Conservation (phyloP, 2,113 vertebrate species). For the Archocentrus centrarchus region DNA sequence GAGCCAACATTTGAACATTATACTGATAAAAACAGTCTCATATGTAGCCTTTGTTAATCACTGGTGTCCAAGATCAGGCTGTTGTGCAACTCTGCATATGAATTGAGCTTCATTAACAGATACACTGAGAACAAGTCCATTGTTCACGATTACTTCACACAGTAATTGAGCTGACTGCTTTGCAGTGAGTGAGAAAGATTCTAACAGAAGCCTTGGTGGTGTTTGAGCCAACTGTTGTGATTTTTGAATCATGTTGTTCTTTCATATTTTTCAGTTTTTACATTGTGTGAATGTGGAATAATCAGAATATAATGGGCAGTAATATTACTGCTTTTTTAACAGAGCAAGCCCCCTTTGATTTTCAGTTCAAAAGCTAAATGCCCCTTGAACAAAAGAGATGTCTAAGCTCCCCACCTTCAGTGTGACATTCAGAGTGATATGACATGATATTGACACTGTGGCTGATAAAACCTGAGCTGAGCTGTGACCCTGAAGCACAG, state of each 20-base stretch:
- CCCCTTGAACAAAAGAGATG: not conserved
- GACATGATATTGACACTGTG: constrained; percentile 3
- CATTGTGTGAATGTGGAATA: not conserved
- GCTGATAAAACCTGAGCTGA: constrained; percentile 19
- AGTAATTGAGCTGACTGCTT: constrained; percentile 2
- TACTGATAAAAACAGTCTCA: not conserved
- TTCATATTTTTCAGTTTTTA: constrained; percentile 1
- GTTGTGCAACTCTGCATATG: constrained; percentile 13
- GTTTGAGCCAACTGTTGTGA: constrained; percentile 7
- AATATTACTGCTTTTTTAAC: not conserved
- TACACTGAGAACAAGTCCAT: constrained; percentile 4
- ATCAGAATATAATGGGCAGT: not conserved
- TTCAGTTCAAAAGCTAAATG: not conserved
- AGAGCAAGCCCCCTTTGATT: not conserved
- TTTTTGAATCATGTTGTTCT: not conserved
- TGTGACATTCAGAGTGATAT: constrained; percentile 25
- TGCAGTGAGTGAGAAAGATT: constrained; percentile 5
- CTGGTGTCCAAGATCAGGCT: not conserved
- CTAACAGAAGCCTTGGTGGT: not conserved
- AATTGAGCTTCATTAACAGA: constrained; percentile 11
- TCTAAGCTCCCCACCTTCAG: not conserved
- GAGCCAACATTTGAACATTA: not conserved
- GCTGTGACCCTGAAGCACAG: constrained; percentile 19
- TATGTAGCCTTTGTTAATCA: not conserved
- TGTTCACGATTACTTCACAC: not conserved